These are phyloP conservation scores for Caenorhabditis angaria DNA, from an alignment of 2,888 invertebrate species.

Conservation along the genomic window DNA sequence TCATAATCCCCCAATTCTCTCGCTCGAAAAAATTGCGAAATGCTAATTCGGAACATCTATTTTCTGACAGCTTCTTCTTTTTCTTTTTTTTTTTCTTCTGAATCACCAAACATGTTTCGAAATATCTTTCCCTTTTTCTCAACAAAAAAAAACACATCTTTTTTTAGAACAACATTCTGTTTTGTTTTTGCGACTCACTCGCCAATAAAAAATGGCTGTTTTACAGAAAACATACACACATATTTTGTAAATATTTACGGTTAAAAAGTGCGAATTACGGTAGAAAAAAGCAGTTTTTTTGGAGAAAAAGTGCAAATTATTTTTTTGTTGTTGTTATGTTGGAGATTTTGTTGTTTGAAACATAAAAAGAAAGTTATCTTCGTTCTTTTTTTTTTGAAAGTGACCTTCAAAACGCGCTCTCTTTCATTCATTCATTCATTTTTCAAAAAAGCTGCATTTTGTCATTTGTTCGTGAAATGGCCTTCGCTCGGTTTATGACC, in stretches of 20 bases:
- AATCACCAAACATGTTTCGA: slow-evolving; percentile 2
- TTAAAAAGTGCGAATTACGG: background rate
- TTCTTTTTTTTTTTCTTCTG: background rate
- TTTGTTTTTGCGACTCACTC: background rate
- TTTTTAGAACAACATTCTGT: background rate
- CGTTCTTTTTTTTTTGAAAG: background rate
- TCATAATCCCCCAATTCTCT: no score
- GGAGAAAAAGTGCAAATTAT: background rate
- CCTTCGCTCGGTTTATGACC: background rate
- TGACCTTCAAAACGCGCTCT: no score
- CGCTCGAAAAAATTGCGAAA: no score
- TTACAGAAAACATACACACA: no score
- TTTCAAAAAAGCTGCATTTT: background rate
- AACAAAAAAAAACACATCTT: no score
- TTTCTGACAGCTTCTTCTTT: background rate
- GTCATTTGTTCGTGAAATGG: background rate
- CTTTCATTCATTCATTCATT: background rate
- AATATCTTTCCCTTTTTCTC: background rate
- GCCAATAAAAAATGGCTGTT: background rate
- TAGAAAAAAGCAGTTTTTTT: background rate
- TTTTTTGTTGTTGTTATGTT: background rate
- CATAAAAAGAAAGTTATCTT: background rate
- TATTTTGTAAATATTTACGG: background rate
- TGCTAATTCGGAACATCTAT: background rate
- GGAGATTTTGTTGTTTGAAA: background rate